Evolutionary conservation across 2,888 invertebrate genomes (phyloP), one percentile per base, ranked within the genome.

Genomic region (Bedellia somnulentella): DNA sequence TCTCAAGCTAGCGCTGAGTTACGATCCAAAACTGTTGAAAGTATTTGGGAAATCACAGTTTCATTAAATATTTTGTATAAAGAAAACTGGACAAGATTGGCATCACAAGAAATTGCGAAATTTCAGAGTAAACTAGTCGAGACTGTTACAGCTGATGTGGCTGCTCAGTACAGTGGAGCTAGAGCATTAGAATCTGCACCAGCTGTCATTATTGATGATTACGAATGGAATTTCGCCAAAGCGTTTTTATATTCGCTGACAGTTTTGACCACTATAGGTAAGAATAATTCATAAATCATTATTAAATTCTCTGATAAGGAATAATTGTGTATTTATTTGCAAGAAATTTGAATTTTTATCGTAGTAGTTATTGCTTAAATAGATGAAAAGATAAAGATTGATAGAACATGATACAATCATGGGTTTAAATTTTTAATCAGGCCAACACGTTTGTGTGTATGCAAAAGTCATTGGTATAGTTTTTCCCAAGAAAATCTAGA

Each of bases 181-280:
- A 59, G 68, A 35, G 73, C 66, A 1, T 40, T 77, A 41, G 77
- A 76, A 37, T 70, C 73, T 3, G 67, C 67, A 0, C 66, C 71
- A 1, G 60, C 63, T 1, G 40, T 66, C 34, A 56, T 66, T 6
- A 44, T 60, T 2, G 76, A 78, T 39, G 84, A 86, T 36, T 83
- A 86, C 55, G 89, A 91, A 55, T 92, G 91, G 91, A 91, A 86
- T 48, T 89, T 91, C 47, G 89, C 91, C 13, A 87, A 87, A 57
- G 92, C 95, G 13, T 95, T 96, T 62, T 81, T 96, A 30, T 96
- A 95, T 67, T 94, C 94, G 5, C 79, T 96, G 45, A 95, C 95
- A 21, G 93, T 96, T 34, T 82, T 96, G 36, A 95, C 94, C 14
- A 95, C 91, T 36, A 89, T 91, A 50, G 91, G 91, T 91, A 71